Evolutionary conservation across 2,888 invertebrate genomes (phyloP).

Genomic region (Proisotoma minuta): DNA sequence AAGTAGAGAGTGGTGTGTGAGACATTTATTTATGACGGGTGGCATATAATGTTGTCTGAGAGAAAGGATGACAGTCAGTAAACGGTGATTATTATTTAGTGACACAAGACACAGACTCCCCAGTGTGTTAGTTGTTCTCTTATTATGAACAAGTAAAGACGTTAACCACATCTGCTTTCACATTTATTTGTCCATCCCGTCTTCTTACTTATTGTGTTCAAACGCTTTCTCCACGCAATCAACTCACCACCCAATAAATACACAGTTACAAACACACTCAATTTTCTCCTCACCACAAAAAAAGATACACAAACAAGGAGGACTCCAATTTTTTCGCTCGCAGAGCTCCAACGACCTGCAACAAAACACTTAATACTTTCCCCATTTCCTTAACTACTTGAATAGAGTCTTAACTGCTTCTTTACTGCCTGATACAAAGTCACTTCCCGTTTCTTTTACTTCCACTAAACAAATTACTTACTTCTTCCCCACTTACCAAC

Average conservation of each 20-base stretch:
- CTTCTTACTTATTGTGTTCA: constrained; percentile 11
- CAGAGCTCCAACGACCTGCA: no score
- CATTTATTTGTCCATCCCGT: constrained; percentile 18
- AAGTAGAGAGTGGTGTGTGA: background rate
- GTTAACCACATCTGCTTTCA: constrained; percentile 19
- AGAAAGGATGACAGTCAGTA: constrained; percentile 5
- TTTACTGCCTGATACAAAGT: no score
- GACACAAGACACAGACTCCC: constrained; percentile 18
- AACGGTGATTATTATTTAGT: constrained; percentile 21
- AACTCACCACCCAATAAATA: background rate
- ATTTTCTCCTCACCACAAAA: background rate
- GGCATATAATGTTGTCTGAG: background rate
- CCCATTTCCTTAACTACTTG: no score
- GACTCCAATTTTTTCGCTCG: no score
- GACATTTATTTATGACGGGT: constrained; percentile 17
- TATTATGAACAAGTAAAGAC: constrained; percentile 17
- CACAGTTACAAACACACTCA: background rate
- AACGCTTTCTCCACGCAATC: constrained; percentile 10
- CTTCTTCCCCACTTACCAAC: background rate
- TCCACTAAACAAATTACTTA: background rate
- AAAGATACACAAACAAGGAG: background rate
- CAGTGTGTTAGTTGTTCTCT: constrained; percentile 7
- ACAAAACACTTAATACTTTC: no score
- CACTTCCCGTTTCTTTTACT: background rate
- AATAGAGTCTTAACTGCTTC: no score